Evolutionary conservation across 1,140 invertebrate genomes (phyloP), one percentile per base, ranked within the genome.

Genomic region (Venturia canescens): DNA sequence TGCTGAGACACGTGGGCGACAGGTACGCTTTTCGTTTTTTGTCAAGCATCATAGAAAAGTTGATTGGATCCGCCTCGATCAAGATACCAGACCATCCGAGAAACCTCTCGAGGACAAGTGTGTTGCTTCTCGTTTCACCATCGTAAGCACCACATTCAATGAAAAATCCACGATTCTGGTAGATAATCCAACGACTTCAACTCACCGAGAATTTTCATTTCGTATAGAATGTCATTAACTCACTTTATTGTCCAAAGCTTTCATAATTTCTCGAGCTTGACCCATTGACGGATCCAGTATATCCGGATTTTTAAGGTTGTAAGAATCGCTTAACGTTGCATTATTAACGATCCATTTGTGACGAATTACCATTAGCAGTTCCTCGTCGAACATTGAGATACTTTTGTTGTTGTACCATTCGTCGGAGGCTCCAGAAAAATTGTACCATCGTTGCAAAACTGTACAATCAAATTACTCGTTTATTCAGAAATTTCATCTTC

Each of bases 71-170:
- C 0, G 93, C 91, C 80, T 94, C 93, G 18, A 94, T 91, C 0
- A 93, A 85, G n/a, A 93, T 80, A 29, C 93, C 93, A 6, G 84
- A 90, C 93, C 93, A 94, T 67, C 84, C 84, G 16, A 88, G 83
- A 31, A 84, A 85, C 50, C 88, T 83, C 80, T 94, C 93, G 31
- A 94, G 87, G 48, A 87, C 89, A 48, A 93, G 85, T 9, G 92
- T 93, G 81, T 93, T 93, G 16, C 93, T 93, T 26, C 91, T 83
- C 5, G 88, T 91, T 82, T 93, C 92, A 0, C 93, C 93, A 82
- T 94, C 92, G 18, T 92, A 87, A 18, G 92, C 93, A 13, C 93
- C 93, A 79, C 90, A 92, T 81, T 94, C 93, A 60, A 93, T 86
- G 84, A 93, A 93, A 85, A 93, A 93, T 26, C 93, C 93, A 82